phyloP scores from a whole-genome alignment of 2,797 vertebrate genomes.

The Clamator glandarius region DNA sequence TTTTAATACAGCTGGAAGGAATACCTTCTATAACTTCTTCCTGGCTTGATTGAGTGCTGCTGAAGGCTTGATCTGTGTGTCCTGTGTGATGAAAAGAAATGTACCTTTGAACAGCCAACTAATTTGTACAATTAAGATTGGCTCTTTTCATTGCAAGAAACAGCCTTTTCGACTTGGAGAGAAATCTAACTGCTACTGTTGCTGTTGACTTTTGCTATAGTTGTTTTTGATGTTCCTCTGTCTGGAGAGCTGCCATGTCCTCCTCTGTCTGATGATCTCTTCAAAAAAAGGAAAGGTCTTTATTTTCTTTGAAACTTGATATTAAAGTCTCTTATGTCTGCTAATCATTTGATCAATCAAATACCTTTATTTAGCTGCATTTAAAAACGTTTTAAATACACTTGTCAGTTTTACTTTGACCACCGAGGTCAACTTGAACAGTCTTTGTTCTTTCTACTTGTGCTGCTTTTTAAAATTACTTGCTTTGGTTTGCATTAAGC shows the following conservation, averaged over 20 bases:
- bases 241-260: not conserved
- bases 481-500: not conserved
- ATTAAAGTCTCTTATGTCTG: not conserved
- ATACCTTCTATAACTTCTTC: not conserved
- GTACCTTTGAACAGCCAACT: not conserved
- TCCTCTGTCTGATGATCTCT: not conserved
- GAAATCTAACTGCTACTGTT: not conserved
- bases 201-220: not conserved
- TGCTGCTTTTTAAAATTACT: not conserved
- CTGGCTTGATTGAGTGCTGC: not conserved
- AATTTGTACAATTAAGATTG: not conserved
- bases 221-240: not conserved
- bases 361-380: not conserved
- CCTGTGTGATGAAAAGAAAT: not conserved
- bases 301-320: constrained; percentile 18
- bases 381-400: not conserved
- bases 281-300: constrained; percentile 7
- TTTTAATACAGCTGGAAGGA: not conserved
- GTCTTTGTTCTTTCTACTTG: not conserved
- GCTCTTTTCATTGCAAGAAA: not conserved
- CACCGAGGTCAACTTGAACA: not conserved
- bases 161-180: not conserved
- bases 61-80: constrained; percentile 27
- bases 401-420: constrained; percentile 3
- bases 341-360: not conserved